phyloP scores from a whole-genome alignment of 2,888 invertebrate genomes.

The Noctua pronuba region DNA sequence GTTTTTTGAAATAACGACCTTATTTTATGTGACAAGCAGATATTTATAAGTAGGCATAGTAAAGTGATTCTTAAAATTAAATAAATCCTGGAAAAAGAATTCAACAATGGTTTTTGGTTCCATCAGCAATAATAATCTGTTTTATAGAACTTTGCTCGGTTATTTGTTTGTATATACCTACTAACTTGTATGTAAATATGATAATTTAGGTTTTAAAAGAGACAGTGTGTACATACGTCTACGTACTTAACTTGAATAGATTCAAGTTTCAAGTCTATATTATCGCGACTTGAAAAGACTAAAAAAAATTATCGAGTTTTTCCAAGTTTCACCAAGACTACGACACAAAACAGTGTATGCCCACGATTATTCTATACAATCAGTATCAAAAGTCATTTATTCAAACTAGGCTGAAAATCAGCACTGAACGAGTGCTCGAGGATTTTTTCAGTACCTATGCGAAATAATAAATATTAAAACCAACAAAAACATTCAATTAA shows the following conservation, averaged over 20 bases:
- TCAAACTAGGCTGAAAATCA: background rate
- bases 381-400: too few species aligned
- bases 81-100: background rate
- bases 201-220: too few species aligned
- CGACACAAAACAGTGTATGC: background rate
- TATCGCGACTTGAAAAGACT: background rate
- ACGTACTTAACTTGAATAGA: background rate
- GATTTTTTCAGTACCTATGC: too few species aligned
- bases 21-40: conserved; percentile 5
- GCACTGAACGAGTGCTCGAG: too few species aligned
- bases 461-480: background rate
- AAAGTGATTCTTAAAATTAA: conserved; percentile 3
- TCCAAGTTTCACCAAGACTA: background rate
- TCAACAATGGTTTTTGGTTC: background rate
- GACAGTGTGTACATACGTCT: background rate
- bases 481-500: background rate
- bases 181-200: too few species aligned
- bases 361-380: too few species aligned
- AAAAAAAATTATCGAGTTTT: too few species aligned
- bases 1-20: conserved; percentile 24
- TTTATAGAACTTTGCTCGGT: background rate
- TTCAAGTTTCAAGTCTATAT: too few species aligned
- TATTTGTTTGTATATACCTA: background rate
- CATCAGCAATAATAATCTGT: background rate
- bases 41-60: too few species aligned